phyloP scores from a whole-genome alignment of 2,888 invertebrate genomes.

The Lucinisca nassula region DNA sequence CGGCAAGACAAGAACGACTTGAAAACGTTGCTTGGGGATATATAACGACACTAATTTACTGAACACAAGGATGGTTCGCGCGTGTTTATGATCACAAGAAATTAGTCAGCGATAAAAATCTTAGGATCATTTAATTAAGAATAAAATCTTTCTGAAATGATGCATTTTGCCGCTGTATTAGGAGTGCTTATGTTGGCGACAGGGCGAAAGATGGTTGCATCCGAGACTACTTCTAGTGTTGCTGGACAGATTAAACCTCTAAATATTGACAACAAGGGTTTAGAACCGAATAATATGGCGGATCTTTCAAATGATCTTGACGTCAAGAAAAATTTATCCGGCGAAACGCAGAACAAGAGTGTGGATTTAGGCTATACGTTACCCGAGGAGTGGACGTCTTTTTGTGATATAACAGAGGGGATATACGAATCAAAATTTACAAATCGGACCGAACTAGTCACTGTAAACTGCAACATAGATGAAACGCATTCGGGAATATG shows the following conservation, averaged over 20 bases:
- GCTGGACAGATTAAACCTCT: background rate
- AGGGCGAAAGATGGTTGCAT: background rate
- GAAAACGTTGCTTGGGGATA: background rate
- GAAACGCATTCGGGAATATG: slow-evolving; percentile 33
- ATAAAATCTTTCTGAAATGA: background rate
- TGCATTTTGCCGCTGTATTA: background rate
- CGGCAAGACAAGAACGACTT: background rate
- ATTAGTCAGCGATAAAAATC: background rate
- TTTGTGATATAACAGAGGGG: slow-evolving; percentile 39
- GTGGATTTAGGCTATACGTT: background rate
- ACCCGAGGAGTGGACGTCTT: slow-evolving; percentile 52
- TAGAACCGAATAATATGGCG: no score
- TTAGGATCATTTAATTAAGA: background rate
- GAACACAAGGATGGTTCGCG: background rate
- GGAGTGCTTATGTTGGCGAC: background rate
- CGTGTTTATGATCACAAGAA: no score
- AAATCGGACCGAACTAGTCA: background rate
- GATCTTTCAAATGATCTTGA: background rate
- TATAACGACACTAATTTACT: background rate
- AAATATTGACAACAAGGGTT: background rate
- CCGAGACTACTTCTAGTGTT: background rate
- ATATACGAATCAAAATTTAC: slow-evolving; percentile 59
- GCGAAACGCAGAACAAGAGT: no score
- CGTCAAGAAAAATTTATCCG: no score
- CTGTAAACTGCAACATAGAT: slow-evolving; percentile 43